Evolutionary conservation across 2,888 invertebrate genomes (phyloP), one percentile per base, ranked within the genome.

Genomic region (Rhamnusium bicolor): DNA sequence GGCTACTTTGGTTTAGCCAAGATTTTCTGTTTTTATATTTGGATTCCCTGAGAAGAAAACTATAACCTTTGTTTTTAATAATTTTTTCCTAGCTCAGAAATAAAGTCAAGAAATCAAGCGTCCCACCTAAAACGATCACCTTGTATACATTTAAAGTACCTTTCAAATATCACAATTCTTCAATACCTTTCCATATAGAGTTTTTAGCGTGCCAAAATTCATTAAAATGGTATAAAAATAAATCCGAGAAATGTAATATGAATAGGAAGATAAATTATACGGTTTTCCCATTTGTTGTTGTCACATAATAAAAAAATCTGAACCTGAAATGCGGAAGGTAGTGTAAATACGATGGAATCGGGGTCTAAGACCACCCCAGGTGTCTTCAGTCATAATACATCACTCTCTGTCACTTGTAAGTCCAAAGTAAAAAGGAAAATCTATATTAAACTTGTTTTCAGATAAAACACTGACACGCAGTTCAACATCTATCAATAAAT

Each of bases 381-480:
- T 80, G 80, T 83, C 80, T 80, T 84, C 81, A 78, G 82, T 84
- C 84, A 84, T 84, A 83, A 83, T 84, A 81, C 82, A 84, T 84
- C 84, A 84, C 82, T 80, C 77, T 73, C 80, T 81, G 84, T 84
- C 83, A 81, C 79, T 80, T 81, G 80, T 82, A 82, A 82, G 81
- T 80, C 80, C 74, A 58, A 65, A 62, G 66, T 68, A 69, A 74
- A 72, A 73, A 63, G 51, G 63, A 14, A 63, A 63, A 63, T 63
- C 63, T 49, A 63, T 63, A 63, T 63, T 63, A 63, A 63, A 63
- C 63, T 47, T 63, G 63, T 63, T 63, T 63, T 63, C 27, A 47
- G 63, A 49, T 49, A 47, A 49, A 63, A 51, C 40, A 60, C 29
- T 10, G 18, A 40, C 40, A 40, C 61, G 61, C n/a, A 46, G 49